Percentiles rank a stretch among this genome's conserved stretches.
Conservation (phyloP, 2,113 vertebrate genomes). For the Argyrosomus japonicus region DNA sequence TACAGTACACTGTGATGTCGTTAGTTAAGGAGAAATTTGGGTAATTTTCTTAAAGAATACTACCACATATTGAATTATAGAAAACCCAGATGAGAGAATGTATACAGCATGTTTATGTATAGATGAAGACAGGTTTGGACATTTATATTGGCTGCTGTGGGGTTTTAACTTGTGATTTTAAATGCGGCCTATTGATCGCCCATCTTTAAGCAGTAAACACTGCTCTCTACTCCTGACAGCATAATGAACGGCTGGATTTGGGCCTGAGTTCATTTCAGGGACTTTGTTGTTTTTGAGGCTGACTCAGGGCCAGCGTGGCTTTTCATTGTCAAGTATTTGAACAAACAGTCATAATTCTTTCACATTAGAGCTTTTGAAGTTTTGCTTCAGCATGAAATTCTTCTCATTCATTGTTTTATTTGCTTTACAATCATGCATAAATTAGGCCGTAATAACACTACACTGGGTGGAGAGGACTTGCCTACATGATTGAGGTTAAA, state of each 20-base stretch:
- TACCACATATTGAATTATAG: too few species aligned
- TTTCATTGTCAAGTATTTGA: constrained; percentile 7
- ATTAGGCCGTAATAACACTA: background rate
- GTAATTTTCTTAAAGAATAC: too few species aligned
- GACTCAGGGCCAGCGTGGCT: constrained; percentile 2
- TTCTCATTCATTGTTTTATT: background rate
- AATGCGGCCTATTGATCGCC: background rate
- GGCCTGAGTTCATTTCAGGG: background rate
- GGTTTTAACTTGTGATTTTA: background rate
- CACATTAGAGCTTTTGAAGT: background rate
- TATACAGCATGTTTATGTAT: too few species aligned
- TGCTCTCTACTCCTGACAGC: background rate
- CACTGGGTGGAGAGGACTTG: background rate
- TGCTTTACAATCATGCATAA: background rate
- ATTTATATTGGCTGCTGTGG: background rate
- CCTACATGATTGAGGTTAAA: background rate
- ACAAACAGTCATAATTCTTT: constrained; percentile 25
- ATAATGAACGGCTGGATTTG: background rate
- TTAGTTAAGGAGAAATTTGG: too few species aligned
- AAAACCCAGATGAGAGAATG: too few species aligned
- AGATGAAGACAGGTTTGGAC: too few species aligned
- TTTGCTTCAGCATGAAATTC: background rate
- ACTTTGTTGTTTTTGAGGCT: constrained; percentile 13
- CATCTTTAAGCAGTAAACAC: background rate
- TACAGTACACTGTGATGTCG: too few species aligned